phyloP scores from a whole-genome alignment of 2,797 vertebrate species.

The Cirrhinus mrigala region DNA sequence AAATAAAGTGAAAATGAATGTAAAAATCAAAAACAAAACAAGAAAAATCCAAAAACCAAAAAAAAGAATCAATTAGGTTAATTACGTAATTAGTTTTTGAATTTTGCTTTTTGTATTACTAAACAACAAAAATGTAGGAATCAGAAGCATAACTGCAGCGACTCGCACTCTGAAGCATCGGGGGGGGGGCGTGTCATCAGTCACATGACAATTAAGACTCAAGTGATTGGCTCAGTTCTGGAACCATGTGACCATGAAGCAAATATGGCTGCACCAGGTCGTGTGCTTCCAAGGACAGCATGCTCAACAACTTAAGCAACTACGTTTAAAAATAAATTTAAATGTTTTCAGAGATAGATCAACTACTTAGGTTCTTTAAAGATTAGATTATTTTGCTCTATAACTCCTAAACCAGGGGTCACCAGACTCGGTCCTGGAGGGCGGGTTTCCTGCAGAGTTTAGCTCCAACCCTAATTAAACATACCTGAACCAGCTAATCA shows the following conservation, averaged over 20 bases:
- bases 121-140: not conserved
- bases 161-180: not conserved
- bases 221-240: conserved; percentile 4
- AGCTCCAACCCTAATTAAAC: too few species aligned
- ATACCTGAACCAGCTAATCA: too few species aligned
- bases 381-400: not conserved
- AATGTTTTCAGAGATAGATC: not conserved
- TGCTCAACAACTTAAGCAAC: not conserved
- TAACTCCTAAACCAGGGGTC: not conserved
- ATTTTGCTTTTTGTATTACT: not conserved
- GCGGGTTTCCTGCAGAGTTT: too few species aligned
- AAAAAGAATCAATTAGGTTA: not conserved
- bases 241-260: not conserved
- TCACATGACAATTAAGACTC: not conserved
- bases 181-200: not conserved
- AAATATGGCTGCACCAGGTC: not conserved
- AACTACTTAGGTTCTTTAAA: not conserved
- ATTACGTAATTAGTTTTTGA: not conserved
- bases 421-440: too few species aligned
- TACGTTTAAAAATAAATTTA: not conserved
- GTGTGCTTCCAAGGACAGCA: not conserved
- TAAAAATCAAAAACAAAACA: too few species aligned
- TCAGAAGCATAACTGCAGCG: not conserved
- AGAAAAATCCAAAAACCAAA: not conserved
- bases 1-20: not conserved